A percentile compares a stretch with the other conserved stretches of the same genome.
Conservation (phyloP, 92 coral and sea anemone species). For the Bergia puertoricense region DNA sequence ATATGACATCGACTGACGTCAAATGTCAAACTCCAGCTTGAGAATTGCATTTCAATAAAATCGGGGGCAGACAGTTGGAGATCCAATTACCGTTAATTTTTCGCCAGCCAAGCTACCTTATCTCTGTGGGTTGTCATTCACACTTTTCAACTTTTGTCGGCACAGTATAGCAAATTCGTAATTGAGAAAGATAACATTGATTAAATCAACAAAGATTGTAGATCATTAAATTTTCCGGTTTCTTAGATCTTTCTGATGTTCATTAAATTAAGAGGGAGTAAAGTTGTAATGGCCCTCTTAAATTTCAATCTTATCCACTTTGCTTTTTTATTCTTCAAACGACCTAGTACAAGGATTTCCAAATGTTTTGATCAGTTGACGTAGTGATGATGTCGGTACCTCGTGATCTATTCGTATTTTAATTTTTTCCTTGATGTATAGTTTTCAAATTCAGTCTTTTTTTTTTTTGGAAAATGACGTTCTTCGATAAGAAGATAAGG, state of each 20-base stretch:
- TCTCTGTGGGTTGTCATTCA: neutral
- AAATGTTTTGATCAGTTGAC: neutral
- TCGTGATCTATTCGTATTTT: too few species aligned
- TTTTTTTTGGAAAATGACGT: neutral
- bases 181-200: neutral
- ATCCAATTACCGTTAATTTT: too few species aligned
- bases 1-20: too few species aligned
- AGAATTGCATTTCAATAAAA: too few species aligned
- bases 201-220: neutral
- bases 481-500: neutral
- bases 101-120: too few species aligned
- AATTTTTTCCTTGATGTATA: neutral
- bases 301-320: neutral
- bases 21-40: too few species aligned
- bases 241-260: conserved; percentile 6
- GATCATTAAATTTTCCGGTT: conserved; percentile 1
- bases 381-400: neutral
- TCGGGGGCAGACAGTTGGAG: too few species aligned
- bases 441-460: neutral
- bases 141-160: conserved; percentile 3
- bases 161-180: neutral
- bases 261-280: conserved; percentile 4
- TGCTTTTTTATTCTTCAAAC: neutral
- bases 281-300: conserved; percentile 5
- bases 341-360: neutral